Base-by-base conservation (phyloP, 2,888 invertebrate species). In the Agrochola litura region DNA sequence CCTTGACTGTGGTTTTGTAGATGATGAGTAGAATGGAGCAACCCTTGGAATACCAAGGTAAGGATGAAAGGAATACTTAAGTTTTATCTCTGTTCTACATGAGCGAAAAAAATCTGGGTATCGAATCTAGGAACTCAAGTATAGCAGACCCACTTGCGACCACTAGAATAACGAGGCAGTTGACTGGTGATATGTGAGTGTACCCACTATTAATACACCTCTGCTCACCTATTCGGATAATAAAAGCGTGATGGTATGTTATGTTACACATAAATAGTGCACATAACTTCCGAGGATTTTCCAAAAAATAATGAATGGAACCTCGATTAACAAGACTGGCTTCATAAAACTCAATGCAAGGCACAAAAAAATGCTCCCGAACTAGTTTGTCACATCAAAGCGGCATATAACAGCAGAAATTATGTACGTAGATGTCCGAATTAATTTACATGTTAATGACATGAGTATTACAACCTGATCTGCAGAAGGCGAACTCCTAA, bases 381-480 rank as follows among this genome's bases (percentile, higher is more conserved):
- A 82, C 82, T 84, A 82, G 78, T 78, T 77, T 41, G 75, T 43
- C 70, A 83, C 73, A 72, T 77, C 77, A 74, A 78, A 84, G 77
- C 56, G 84, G 61, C n/a, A 12, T 65, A 65, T 65, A 65, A 70
- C 56, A 54, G 67, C 86, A 82, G 10, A 86, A 66, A 77, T 84
- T 79, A 84, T 86, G 79, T 79, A 84, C 84, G 79, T 67, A 63
- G 67, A 80, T 69, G 25, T 69, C 25, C 30, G 71, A 76, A 77
- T 84, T 69, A 30, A 74, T 84, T 82, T 77, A 84, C 74, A 84
- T 86, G 43, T 56, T 68, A 70, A 68, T 82, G 61, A 52, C 14
- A 43, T 41, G 16, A 69, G 19, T 16, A 30, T 52, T n/a, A 61
- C 22, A 22, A 61, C 6, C 14, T 43, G 0, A 56, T 16, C 3